phyloP scores from a whole-genome alignment of 1,140 invertebrate species.

The Tachypleus tridentatus region DNA sequence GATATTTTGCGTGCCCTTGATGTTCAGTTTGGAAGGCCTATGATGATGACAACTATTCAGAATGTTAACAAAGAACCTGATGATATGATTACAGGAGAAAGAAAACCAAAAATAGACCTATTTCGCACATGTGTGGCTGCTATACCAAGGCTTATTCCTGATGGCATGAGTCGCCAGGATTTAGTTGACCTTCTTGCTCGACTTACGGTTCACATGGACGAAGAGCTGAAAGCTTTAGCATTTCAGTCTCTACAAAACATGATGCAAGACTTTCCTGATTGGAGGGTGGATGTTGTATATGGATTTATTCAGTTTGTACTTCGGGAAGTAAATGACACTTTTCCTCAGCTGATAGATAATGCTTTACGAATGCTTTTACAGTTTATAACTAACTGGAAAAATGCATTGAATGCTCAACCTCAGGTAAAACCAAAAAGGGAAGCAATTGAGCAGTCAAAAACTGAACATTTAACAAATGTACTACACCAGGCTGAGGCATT shows the following conservation, averaged over 20 bases:
- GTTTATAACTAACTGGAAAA: constrained; percentile 84
- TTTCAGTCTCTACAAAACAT: constrained; percentile 94
- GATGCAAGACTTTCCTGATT: constrained; percentile 89
- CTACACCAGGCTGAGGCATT: constrained; percentile 73
- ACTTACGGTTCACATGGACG: constrained; percentile 66
- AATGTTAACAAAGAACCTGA: constrained; percentile 87
- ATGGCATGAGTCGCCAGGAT: constrained; percentile 87
- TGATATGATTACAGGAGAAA: constrained; percentile 89
- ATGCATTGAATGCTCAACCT: constrained; percentile 42
- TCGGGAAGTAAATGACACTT: constrained; percentile 80
- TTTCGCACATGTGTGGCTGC: constrained; percentile 97
- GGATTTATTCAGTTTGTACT: constrained; percentile 91
- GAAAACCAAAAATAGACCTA: constrained; percentile 95
- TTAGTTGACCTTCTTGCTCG: constrained; percentile 82
- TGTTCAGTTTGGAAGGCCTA: constrained; percentile 81
- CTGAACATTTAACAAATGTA: constrained; percentile 51
- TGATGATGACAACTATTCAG: constrained; percentile 91
- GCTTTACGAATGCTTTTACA: constrained; percentile 87
- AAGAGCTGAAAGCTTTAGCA: constrained; percentile 58
- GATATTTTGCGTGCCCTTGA: constrained; percentile 93
- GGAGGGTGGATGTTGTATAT: constrained; percentile 89
- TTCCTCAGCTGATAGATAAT: constrained; percentile 75
- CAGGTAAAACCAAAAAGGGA: constrained; percentile 18
- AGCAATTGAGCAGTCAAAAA: constrained; percentile 32
- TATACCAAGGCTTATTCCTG: constrained; percentile 91